phyloP scores from a whole-genome alignment of 1,140 invertebrate genomes.

The Mizuhopecten yessoensis region DNA sequence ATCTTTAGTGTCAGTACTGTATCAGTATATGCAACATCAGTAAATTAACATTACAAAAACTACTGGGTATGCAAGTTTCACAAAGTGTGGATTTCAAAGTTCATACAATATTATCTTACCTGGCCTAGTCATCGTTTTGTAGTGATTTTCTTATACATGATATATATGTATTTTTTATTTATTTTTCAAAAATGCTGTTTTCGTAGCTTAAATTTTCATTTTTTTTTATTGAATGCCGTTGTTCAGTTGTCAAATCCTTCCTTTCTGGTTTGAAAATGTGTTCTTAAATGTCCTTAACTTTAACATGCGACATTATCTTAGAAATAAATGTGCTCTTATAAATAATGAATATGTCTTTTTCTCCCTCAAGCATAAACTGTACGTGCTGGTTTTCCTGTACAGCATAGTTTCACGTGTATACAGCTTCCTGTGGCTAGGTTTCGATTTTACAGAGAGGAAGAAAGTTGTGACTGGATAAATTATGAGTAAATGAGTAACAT shows the following conservation, averaged over 20 bases:
- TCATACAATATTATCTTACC: no score
- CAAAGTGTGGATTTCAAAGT: no score
- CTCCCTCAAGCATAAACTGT: background rate
- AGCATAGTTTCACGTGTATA: background rate
- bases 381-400: conserved; percentile 9
- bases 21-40: no score
- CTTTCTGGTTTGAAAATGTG: no score
- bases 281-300: background rate
- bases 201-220: background rate
- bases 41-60: no score
- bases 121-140: no score
- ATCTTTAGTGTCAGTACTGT: no score
- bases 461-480: background rate
- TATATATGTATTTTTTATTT: no score
- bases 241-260: background rate
- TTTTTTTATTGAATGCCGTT: background rate
- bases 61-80: no score
- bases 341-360: background rate
- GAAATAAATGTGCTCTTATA: background rate
- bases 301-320: background rate
- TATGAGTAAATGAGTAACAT: background rate
- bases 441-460: background rate
- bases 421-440: background rate
- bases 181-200: background rate
- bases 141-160: no score